These are phyloP conservation scores for Hirtodrosophila trivittata DNA, from an alignment of 2,888 invertebrate species.

Conservation along the genomic window DNA sequence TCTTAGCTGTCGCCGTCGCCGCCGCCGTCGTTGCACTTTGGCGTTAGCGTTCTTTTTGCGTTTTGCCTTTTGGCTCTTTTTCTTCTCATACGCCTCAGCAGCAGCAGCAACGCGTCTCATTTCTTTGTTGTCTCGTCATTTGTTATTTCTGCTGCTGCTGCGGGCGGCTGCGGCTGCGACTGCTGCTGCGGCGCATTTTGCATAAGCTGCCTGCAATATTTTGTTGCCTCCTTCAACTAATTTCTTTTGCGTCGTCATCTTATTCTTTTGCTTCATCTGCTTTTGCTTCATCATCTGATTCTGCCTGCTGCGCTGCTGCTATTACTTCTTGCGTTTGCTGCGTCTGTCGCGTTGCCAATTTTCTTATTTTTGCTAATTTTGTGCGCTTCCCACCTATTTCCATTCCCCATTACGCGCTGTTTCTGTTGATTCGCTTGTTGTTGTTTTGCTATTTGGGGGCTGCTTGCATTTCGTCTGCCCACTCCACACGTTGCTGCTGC, in stretches of 20 bases:
- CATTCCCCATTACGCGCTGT: conserved; percentile 16
- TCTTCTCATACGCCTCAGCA: conserved; percentile 32
- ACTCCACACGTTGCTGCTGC: conserved; percentile 29
- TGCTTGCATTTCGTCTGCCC: conserved; percentile 64
- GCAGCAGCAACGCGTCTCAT: conserved; percentile 44
- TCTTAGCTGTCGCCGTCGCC: conserved; percentile 53
- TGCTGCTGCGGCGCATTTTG: conserved; percentile 51
- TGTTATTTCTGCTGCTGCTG: conserved; percentile 34
- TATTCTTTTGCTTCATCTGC: conserved; percentile 21
- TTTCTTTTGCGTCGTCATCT: conserved; percentile 39
- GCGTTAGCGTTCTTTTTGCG: conserved; percentile 76
- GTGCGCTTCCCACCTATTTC: conserved; percentile 21
- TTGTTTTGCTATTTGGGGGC: conserved; percentile 63
- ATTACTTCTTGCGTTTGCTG: conserved; percentile 10
- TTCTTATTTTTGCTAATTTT: conserved; percentile 69
- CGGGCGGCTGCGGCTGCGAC: conserved; percentile 25
- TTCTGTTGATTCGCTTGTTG: conserved; percentile 22
- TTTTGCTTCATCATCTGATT: conserved; percentile 12
- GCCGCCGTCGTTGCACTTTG: conserved; percentile 64
- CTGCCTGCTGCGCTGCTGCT: conserved; percentile 11
- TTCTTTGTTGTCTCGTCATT: conserved; percentile 74
- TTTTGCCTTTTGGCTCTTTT: conserved; percentile 65
- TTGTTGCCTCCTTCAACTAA: conserved; percentile 32
- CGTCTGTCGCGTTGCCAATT: conserved; percentile 51
- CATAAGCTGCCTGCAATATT: conserved; percentile 55